Conservation (phyloP, 2,113 vertebrate species). For the Axis porcinus region DNA sequence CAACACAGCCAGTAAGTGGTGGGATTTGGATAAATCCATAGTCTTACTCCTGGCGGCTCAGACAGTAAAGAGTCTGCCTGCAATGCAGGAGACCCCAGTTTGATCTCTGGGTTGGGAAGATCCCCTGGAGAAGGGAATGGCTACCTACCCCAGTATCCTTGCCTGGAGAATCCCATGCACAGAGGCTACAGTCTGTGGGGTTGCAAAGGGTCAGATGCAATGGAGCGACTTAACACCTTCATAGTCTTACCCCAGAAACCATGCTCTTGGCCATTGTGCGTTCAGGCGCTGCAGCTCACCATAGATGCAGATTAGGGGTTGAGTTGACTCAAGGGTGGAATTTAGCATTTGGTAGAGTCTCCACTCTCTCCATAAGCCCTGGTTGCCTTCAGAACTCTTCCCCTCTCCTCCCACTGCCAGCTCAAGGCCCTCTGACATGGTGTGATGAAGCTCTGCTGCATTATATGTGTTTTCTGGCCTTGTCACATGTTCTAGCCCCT, state of each 20-base stretch:
- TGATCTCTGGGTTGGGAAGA: not conserved
- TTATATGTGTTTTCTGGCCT: not conserved
- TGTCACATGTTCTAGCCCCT: accelerated
- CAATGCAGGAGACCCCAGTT: not conserved
- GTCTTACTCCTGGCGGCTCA: not conserved
- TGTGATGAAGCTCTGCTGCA: not conserved
- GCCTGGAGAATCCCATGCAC: not conserved
- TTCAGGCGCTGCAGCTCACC: accelerated
- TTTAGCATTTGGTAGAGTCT: not conserved
- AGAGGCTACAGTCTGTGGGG: not conserved
- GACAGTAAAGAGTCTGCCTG: not conserved
- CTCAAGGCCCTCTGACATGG: not conserved
- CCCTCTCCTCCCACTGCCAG: too few relatives aligned
- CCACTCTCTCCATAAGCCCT: not conserved
- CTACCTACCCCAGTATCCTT: not conserved
- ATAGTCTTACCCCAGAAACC: not conserved
- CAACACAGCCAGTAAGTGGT: not conserved
- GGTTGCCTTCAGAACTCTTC: accelerated
- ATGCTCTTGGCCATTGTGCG: accelerated
- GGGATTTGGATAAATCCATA: not conserved
- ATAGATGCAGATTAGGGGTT: not conserved
- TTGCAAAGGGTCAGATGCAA: not conserved
- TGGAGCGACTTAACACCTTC: not conserved
- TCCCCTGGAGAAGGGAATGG: not conserved
- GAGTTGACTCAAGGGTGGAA: not conserved